These are phyloP conservation scores for Eulemur rubriventer DNA, from an alignment of 2,797 vertebrate species.

Conservation along the genomic window DNA sequence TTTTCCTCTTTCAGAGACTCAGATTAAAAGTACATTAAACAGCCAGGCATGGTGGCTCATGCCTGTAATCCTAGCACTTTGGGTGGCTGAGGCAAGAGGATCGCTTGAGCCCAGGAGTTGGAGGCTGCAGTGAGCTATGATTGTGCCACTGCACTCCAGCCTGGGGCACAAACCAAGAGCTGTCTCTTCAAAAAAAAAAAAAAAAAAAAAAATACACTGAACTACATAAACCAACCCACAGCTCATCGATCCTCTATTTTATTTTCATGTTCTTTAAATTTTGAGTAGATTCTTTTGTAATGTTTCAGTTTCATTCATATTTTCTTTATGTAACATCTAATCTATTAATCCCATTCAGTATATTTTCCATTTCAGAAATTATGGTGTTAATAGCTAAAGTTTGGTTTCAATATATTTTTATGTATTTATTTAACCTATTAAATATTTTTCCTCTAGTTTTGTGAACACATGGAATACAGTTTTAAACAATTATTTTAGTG, in stretches of 20 bases:
- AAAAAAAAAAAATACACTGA: too few species aligned
- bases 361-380: neutral
- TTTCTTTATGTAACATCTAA: neutral
- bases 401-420: neutral
- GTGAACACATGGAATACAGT: neutral
- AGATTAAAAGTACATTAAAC: neutral
- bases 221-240: neutral
- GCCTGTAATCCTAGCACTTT: too few species aligned
- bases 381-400: neutral
- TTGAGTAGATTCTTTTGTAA: neutral
- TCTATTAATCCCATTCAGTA: neutral
- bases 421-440: neutral
- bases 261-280: neutral
- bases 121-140: too few species aligned
- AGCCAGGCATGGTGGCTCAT: too few species aligned
- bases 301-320: neutral
- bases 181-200: too few species aligned
- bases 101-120: too few species aligned
- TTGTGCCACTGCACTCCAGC: too few species aligned
- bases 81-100: too few species aligned
- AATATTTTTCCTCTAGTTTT: neutral
- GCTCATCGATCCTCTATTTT: neutral
- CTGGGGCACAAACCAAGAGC: too few species aligned
- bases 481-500: neutral
- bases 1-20: neutral